phyloP scores from a whole-genome alignment of 2,797 vertebrate species.

The Harpagifer antarcticus region DNA sequence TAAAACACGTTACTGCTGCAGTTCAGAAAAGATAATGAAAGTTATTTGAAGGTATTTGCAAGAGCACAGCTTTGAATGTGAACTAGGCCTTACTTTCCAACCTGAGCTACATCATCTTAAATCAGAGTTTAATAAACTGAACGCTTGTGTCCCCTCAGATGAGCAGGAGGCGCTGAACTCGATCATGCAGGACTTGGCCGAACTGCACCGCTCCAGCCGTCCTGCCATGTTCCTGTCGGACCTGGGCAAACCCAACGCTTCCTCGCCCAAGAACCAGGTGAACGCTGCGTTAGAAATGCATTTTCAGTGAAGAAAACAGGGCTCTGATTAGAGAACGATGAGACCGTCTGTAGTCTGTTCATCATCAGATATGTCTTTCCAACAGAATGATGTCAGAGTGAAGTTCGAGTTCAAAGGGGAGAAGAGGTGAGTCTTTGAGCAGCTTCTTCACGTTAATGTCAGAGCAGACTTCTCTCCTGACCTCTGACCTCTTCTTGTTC shows the following conservation, averaged over 20 bases:
- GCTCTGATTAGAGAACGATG: too few relatives aligned
- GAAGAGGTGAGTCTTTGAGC: conserved; percentile 89
- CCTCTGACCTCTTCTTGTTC: conserved; percentile 28
- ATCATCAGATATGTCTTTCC: conserved; percentile 42
- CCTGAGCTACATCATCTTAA: not conserved
- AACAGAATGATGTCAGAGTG: conserved; percentile 95
- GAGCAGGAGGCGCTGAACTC: conserved; percentile 98
- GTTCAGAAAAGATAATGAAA: not conserved
- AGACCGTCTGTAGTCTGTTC: not conserved
- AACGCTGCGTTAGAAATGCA: not conserved
- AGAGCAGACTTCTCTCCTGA: conserved; percentile 10
- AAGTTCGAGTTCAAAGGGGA: conserved; percentile 99
- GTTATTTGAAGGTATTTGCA: not conserved
- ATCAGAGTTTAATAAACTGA: not conserved
- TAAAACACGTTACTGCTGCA: not conserved
- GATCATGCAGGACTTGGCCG: conserved; percentile 99
- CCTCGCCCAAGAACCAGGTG: conserved; percentile 97
- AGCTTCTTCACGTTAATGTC: not conserved
- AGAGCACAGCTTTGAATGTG: too few relatives aligned
- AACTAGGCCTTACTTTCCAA: too few relatives aligned
- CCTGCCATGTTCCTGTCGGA: conserved; percentile 91
- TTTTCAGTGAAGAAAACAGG: too few relatives aligned
- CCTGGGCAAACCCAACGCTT: conserved; percentile 91
- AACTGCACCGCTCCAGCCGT: conserved; percentile 96
- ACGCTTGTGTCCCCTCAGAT: conserved; percentile 79